phyloP scores from a whole-genome alignment of 2,888 invertebrate genomes.

The Clostera curtula region DNA sequence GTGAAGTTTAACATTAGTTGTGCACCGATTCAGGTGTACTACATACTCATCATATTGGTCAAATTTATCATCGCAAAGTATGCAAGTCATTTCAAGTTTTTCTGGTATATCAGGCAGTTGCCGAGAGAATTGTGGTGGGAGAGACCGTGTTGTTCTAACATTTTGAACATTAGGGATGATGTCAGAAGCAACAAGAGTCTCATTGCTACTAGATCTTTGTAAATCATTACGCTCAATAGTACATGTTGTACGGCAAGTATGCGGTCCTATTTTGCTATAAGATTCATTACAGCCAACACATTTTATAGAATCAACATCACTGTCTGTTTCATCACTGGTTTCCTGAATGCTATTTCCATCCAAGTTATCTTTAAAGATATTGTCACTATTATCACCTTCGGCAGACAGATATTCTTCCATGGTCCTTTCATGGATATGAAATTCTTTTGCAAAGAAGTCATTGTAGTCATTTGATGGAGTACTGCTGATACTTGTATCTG shows the following conservation, averaged over 20 bases:
- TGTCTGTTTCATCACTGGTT: constrained; percentile 65
- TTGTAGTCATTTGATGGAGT: constrained; percentile 45
- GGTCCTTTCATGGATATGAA: constrained; percentile 52
- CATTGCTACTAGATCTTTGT: constrained; percentile 56
- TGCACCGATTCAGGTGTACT: constrained; percentile 58
- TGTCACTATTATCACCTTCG: constrained; percentile 58
- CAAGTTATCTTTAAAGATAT: constrained; percentile 37
- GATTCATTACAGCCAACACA: constrained; percentile 62
- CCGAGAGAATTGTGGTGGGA: neutral
- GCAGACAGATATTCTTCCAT: constrained; percentile 31
- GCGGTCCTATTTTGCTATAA: constrained; percentile 50
- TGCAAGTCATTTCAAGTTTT: constrained; percentile 49
- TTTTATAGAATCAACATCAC: constrained; percentile 64
- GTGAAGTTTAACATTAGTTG: constrained; percentile 62
- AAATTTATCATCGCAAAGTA: constrained; percentile 60
- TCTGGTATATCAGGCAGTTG: constrained; percentile 18
- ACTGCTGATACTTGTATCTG: constrained; percentile 47
- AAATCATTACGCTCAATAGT: constrained; percentile 57
- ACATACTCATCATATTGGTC: constrained; percentile 56
- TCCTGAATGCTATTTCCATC: constrained; percentile 32
- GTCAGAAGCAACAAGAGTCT: constrained; percentile 61
- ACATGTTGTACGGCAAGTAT: constrained; percentile 57
- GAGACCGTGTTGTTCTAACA: constrained; percentile 8
- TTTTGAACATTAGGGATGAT: constrained; percentile 24
- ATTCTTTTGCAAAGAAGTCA: constrained; percentile 54